A percentile compares a stretch with the other conserved stretches of the same genome.
phyloP scores from a whole-genome alignment of 2,888 invertebrate genomes.

The Chrysomela aeneicollis region DNA sequence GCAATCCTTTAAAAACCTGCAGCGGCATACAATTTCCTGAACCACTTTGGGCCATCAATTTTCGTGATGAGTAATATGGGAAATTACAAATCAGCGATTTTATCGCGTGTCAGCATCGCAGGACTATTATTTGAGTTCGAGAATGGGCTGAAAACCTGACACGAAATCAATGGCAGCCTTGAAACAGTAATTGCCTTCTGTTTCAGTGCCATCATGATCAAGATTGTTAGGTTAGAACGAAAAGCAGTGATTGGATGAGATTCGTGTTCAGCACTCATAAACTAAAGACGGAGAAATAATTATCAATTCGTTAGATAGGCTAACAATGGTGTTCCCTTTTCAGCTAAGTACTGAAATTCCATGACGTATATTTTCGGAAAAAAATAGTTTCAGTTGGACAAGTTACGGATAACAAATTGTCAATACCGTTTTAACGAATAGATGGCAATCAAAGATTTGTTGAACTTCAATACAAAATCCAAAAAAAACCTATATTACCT shows the following conservation, averaged over 20 bases:
- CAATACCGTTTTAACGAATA: too few relatives aligned
- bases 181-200: background rate
- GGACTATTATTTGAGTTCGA: background rate
- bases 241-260: background rate
- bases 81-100: slow-evolving; percentile 3
- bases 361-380: too few relatives aligned
- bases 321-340: too few relatives aligned
- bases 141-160: slow-evolving; percentile 3
- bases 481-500: too few relatives aligned
- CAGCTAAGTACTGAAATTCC: too few relatives aligned
- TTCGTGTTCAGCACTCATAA: background rate
- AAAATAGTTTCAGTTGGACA: too few relatives aligned
- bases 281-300: background rate
- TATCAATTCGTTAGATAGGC: too few relatives aligned
- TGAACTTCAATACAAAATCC: too few relatives aligned
- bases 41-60: slow-evolving; percentile 14
- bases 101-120: slow-evolving; percentile 1
- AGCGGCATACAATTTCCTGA: slow-evolving; percentile 14
- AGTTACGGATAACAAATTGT: too few relatives aligned
- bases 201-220: background rate
- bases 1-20: slow-evolving; percentile 1
- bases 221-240: background rate
- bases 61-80: slow-evolving; percentile 11
- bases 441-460: too few relatives aligned
- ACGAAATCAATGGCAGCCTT: background rate